Evolutionary conservation across 2,888 invertebrate genomes (phyloP).

Genomic region (Argyresthia albistria): DNA sequence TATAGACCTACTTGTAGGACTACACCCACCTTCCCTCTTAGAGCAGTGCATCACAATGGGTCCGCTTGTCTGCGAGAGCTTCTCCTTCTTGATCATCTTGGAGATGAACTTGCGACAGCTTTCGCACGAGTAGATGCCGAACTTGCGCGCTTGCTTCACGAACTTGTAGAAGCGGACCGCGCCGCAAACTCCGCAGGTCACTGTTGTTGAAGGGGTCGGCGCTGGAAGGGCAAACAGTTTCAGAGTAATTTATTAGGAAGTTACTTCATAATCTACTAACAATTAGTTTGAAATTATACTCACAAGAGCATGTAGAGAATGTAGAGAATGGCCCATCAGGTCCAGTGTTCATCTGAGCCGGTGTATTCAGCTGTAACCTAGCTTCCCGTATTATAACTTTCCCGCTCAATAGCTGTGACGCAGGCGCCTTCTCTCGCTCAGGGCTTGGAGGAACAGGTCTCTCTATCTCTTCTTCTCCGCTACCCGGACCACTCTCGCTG

Average conservation of each 20-base stretch:
- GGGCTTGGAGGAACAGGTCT: conserved; percentile 51
- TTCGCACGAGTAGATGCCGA: conserved; percentile 88
- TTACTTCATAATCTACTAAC: too few relatives aligned
- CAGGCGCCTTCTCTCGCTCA: conserved; percentile 52
- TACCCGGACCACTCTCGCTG: conserved; percentile 46
- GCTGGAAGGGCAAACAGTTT: conserved; percentile 36
- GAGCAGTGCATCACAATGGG: conserved; percentile 75
- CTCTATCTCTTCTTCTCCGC: conserved; percentile 47
- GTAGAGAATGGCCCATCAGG: conserved; percentile 80
- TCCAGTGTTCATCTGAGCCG: conserved; percentile 48
- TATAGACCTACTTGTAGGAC: too few relatives aligned
- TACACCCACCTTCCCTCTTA: conserved; percentile 73
- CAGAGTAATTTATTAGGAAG: not conserved
- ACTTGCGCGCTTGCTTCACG: conserved; percentile 85
- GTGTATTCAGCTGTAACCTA: conserved; percentile 73
- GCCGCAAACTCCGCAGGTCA: conserved; percentile 85
- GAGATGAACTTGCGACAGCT: conserved; percentile 90
- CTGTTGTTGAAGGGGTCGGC: conserved; percentile 74
- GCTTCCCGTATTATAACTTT: conserved; percentile 81
- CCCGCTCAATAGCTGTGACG: conserved; percentile 70
- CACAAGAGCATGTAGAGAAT: conserved; percentile 36
- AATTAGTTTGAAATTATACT: conserved; percentile 20
- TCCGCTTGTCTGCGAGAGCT: conserved; percentile 68
- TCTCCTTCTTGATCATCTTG: conserved; percentile 81
- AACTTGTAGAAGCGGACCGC: conserved; percentile 83